These are phyloP conservation scores for Apistogramma diplotaenia DNA, from an alignment of 2,113 vertebrate species.

Conservation along the genomic window DNA sequence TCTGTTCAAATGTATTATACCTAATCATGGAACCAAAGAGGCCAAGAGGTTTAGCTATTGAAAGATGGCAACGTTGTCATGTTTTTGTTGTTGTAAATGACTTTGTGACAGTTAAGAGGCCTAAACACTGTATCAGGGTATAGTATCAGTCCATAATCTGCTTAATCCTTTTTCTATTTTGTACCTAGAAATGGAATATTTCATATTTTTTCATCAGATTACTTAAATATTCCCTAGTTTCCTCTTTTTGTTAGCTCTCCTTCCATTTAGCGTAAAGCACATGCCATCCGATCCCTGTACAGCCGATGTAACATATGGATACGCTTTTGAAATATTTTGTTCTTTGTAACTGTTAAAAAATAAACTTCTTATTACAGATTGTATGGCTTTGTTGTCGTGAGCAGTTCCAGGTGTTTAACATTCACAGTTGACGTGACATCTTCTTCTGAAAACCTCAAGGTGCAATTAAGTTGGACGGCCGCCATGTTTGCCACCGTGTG, in stretches of 20 bases:
- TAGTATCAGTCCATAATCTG: constrained; percentile 84
- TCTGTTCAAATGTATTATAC: constrained; percentile 88
- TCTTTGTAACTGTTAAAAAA: constrained; percentile 78
- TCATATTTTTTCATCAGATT: constrained; percentile 74
- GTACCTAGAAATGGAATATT: constrained; percentile 83
- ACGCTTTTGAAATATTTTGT: constrained; percentile 75
- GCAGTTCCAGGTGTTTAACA: neutral
- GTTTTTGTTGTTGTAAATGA: constrained; percentile 82
- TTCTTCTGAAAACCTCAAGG: neutral
- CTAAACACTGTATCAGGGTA: constrained; percentile 93
- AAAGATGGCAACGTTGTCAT: constrained; percentile 46
- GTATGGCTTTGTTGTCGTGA: neutral
- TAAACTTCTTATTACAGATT: constrained; percentile 77
- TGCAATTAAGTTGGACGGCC: neutral
- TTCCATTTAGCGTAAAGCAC: constrained; percentile 87
- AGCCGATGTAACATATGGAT: constrained; percentile 90
- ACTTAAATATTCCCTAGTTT: constrained; percentile 80
- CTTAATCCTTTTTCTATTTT: constrained; percentile 83
- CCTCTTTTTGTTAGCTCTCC: constrained; percentile 76
- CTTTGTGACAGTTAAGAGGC: constrained; percentile 84
- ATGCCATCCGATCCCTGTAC: constrained; percentile 91
- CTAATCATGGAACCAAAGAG: constrained; percentile 98
- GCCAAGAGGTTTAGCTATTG: constrained; percentile 63
- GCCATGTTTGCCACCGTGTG: neutral
- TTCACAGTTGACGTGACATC: neutral